A percentile compares a stretch with the other conserved stretches of the same genome.
phyloP scores from a whole-genome alignment of 2,888 invertebrate genomes.

The Encarsia formosa region DNA sequence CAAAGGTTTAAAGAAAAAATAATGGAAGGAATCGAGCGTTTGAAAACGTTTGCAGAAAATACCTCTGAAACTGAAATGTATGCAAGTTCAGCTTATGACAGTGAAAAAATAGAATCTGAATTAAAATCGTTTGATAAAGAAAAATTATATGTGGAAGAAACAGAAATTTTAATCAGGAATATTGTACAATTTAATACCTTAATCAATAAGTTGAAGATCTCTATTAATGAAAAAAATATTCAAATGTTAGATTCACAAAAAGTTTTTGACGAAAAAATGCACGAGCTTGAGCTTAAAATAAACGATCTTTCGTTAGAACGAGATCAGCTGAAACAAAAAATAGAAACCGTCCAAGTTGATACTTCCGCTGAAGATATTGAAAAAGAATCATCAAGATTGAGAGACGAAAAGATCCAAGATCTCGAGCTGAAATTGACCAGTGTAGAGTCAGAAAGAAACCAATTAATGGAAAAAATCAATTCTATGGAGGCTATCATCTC shows the following conservation, averaged over 20 bases:
- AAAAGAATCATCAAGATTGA: neutral
- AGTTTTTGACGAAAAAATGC: constrained; percentile 2
- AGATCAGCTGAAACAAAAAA: constrained; percentile 15
- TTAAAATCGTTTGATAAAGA: no score
- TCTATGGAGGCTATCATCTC: neutral
- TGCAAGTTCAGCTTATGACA: neutral
- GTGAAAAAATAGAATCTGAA: neutral
- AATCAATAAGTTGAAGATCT: constrained; percentile 2
- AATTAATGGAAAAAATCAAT: constrained; percentile 15
- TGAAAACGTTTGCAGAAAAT: neutral
- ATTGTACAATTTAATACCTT: constrained; percentile 7
- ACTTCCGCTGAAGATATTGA: constrained; percentile 3
- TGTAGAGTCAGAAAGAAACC: constrained; percentile 14
- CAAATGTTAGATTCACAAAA: constrained; percentile 8
- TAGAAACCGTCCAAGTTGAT: constrained; percentile 1
- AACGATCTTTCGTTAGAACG: constrained; percentile 11
- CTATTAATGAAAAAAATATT: constrained; percentile 7
- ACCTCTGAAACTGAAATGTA: neutral
- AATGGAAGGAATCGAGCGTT: constrained; percentile 6
- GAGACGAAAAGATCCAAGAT: constrained; percentile 9
- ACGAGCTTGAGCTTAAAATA: constrained; percentile 15
- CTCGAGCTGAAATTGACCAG: constrained; percentile 9
- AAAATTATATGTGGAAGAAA: constrained; percentile 1
- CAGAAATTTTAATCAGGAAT: constrained; percentile 3
- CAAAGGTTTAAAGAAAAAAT: constrained; percentile 12